Base-by-base conservation (phyloP, 2,797 vertebrate species). In the Acestrorhynchus altus region DNA sequence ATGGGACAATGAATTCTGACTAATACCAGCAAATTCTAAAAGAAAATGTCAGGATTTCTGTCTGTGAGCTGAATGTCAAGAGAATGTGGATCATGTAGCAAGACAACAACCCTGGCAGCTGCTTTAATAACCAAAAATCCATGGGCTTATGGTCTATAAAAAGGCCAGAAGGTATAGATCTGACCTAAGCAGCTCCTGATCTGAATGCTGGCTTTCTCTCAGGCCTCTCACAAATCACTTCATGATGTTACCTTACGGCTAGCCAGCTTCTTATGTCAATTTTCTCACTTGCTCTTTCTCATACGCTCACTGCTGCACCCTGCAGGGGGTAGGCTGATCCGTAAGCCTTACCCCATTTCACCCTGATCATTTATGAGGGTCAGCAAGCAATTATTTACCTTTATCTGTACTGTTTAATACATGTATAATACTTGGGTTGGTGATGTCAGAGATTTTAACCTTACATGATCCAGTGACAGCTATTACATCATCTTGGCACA, bases 401-500 rank as follows among this genome's bases (percentile, higher is more conserved):
- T 56, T 11, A 12, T 20, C 22, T 56, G n/a, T n/a, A 24, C 0
- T 24, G 20, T 6, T 22, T 54, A 22, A 24, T 54, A 24, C 20
- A 54, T 54, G 51, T 20, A 7, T 52, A 20, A 20, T 8, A 52
- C 22, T 1, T 22, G 20, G 22, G 20, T 0, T 54, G n/a, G 1
- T 54, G 2, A 35, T 35, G 31, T 35, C 31, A 6, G 31, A 11
- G 4, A 18, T 22, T 20, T 24, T 52, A 9, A 3, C 12, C 9
- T 24, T 52, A 8, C 1, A 31, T 5, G 46, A 35, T 46, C n/a
- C 56, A 42, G 20, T 52, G 18, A 13, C 28, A 71, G 18, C 24
- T 78, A 83, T 79, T 24, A 18, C 69, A 72, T 35, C 73, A 74
- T 52, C 8, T 8, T 35, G 57, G 8, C 57, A 0, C 26, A n/a